Conservation (phyloP, 2,797 vertebrate species). For the Smutsia temminckii region DNA sequence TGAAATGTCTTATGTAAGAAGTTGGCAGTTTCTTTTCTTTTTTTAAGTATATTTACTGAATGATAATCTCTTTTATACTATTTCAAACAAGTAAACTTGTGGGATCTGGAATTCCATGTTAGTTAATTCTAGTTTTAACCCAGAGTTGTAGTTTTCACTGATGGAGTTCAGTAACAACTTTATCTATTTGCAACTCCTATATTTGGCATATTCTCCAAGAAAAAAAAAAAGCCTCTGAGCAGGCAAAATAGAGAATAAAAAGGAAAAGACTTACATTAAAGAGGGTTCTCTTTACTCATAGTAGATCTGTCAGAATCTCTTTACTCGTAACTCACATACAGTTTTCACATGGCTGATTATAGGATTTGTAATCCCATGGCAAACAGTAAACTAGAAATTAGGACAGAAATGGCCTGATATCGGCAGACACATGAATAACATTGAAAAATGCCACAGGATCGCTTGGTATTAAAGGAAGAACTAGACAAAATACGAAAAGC, state of each 20-base stretch:
- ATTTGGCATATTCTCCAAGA: neutral
- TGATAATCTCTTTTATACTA: conserved; percentile 14
- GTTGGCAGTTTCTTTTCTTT: neutral
- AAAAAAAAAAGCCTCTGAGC: neutral
- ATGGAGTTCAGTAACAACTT: neutral
- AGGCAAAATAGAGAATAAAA: neutral
- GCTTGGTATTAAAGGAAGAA: neutral
- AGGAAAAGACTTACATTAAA: neutral
- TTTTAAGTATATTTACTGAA: neutral
- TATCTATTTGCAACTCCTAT: neutral
- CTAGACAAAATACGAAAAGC: neutral
- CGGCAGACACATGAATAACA: neutral
- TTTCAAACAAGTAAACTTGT: conserved; percentile 24
- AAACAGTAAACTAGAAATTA: neutral
- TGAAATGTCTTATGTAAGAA: neutral
- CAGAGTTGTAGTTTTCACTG: neutral
- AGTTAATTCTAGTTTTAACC: neutral
- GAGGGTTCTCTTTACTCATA: neutral
- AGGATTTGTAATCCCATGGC: neutral
- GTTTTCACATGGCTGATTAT: neutral
- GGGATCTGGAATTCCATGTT: neutral
- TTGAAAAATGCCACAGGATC: neutral
- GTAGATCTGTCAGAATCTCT: neutral
- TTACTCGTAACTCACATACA: neutral
- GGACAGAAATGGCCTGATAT: neutral